phyloP scores from a whole-genome alignment of 2,888 invertebrate species.

The Sinelater perroti region DNA sequence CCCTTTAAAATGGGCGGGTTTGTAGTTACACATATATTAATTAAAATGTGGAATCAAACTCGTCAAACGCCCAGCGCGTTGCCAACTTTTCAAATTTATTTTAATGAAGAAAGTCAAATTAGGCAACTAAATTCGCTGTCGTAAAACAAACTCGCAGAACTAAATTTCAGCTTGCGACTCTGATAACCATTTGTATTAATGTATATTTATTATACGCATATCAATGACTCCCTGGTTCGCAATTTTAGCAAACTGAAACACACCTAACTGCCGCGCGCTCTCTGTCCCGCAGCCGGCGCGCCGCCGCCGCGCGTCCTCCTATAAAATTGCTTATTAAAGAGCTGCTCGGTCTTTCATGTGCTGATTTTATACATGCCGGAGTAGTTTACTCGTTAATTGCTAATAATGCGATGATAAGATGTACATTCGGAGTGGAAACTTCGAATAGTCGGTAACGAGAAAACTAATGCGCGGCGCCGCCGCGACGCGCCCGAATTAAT shows the following conservation, averaged over 20 bases:
- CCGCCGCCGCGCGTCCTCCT: conserved; percentile 28
- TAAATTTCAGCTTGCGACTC: conserved; percentile 43
- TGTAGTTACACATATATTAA: too few relatives aligned
- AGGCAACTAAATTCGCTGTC: conserved; percentile 41
- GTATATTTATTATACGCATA: conserved; percentile 58
- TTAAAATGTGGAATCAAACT: conserved; percentile 16
- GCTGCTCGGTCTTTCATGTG: conserved; percentile 41
- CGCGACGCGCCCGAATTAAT: too few relatives aligned
- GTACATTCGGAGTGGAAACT: conserved; percentile 38
- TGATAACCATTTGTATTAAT: conserved; percentile 58
- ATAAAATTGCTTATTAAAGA: conserved; percentile 43
- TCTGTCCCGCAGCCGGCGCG: conserved; percentile 24
- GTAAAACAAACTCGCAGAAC: conserved; percentile 42
- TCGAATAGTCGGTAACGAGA: conserved; percentile 38
- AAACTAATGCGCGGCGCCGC: conserved; percentile 31
- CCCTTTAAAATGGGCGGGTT: too few relatives aligned
- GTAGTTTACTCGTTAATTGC: conserved; percentile 43
- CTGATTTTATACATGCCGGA: conserved; percentile 43
- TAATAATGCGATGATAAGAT: conserved; percentile 43
- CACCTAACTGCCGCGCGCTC: conserved; percentile 38
- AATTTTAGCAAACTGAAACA: conserved; percentile 49
- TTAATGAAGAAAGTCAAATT: conserved; percentile 51
- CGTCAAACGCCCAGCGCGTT: conserved; percentile 10
- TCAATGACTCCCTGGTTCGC: conserved; percentile 57
- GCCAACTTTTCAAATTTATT: conserved; percentile 50